Percentiles rank a stretch among this genome's conserved stretches.
phyloP scores from a whole-genome alignment of 2,113 vertebrate genomes.

The Megaceryle maxima region DNA sequence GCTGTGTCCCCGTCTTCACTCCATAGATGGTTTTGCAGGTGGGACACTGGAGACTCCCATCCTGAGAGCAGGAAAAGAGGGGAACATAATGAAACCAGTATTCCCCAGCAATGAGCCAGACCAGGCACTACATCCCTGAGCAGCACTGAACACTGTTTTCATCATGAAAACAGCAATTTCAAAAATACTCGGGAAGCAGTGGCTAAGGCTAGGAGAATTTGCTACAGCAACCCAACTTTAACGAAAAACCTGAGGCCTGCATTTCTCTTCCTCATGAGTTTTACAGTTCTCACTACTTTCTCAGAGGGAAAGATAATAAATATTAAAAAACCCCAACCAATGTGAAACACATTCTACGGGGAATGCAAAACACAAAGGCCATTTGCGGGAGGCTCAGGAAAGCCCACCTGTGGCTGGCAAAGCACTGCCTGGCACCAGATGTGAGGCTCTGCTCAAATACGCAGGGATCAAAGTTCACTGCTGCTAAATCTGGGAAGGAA shows the following conservation, averaged over 20 bases:
- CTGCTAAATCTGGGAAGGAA: neutral
- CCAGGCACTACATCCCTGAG: neutral
- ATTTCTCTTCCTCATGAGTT: neutral
- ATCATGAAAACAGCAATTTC: fast-evolving
- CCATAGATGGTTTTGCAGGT: constrained; percentile 98
- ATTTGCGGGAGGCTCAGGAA: neutral
- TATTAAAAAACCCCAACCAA: neutral
- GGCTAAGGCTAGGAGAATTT: neutral
- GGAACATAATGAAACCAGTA: neutral
- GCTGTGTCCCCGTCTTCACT: constrained; percentile 94
- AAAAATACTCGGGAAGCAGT: neutral
- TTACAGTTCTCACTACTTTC: neutral
- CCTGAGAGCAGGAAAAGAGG: constrained; percentile 64
- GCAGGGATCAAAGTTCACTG: neutral
- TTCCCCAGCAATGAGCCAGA: fast-evolving
- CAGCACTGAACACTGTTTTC: fast-evolving
- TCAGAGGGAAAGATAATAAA: neutral
- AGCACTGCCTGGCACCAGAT: neutral
- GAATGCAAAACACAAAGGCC: neutral
- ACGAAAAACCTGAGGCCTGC: neutral
- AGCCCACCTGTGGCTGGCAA: neutral
- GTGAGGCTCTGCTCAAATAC: neutral
- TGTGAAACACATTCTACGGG: fast-evolving
- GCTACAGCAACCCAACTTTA: neutral
- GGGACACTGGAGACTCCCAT: constrained; percentile 96